phyloP scores from a whole-genome alignment of 2,888 invertebrate species.

The Sepiola atlantica region DNA sequence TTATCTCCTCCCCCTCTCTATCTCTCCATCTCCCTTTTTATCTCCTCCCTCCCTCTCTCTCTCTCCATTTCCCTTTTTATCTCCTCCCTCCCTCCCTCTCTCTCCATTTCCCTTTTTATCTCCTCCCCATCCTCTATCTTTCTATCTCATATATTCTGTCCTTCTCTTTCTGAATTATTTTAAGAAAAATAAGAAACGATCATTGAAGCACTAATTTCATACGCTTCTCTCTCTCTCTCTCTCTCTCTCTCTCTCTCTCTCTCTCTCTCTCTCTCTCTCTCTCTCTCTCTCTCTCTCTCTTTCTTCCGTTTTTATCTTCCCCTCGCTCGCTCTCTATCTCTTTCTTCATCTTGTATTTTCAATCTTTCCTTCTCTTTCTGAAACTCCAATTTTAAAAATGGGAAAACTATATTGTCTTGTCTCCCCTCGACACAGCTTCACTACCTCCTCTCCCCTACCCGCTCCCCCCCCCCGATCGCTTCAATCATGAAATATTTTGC shows the following conservation, averaged over 20 bases:
- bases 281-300: background rate
- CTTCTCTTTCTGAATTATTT: background rate
- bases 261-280: background rate
- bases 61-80: background rate
- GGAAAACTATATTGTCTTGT: constrained; percentile 3
- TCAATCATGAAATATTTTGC: background rate
- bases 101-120: background rate
- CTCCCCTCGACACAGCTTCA: constrained; percentile 32
- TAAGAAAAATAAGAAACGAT: background rate
- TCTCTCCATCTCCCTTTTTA: background rate
- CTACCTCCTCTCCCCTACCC: background rate
- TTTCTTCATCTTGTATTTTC: background rate
- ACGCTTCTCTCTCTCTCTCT: background rate
- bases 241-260: background rate
- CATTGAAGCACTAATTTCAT: background rate
- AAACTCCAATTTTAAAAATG: background rate
- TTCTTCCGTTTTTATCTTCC: background rate
- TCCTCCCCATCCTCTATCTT: background rate
- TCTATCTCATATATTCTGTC: too few relatives aligned
- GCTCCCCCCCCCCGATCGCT: too few relatives aligned
- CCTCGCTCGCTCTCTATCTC: background rate
- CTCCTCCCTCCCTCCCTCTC: background rate
- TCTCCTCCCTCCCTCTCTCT: background rate
- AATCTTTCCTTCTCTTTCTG: background rate
- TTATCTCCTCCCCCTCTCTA: background rate